Evolutionary conservation across 1,140 invertebrate species (phyloP).

Genomic region (Neodiprion pinetum): DNA sequence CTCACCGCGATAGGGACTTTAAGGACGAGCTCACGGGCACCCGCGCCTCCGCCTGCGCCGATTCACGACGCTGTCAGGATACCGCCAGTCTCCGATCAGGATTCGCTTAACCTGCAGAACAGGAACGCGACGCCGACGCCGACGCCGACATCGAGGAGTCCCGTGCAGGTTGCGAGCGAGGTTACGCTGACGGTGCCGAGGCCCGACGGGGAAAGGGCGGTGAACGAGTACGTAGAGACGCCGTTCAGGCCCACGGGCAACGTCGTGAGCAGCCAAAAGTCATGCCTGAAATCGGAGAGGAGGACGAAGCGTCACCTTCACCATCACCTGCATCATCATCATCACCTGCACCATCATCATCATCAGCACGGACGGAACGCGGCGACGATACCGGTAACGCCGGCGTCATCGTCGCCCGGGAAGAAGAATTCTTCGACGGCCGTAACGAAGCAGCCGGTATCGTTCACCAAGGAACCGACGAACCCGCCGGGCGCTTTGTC

Average conservation of each 20-base stretch:
- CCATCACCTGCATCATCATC: constrained; percentile 36
- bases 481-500: constrained; percentile 45
- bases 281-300: constrained; percentile 19
- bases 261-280: constrained; percentile 21
- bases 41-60: not conserved
- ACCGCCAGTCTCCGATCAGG: not conserved
- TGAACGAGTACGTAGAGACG: constrained; percentile 87
- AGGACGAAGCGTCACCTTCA: constrained; percentile 31
- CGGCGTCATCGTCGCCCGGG: constrained; percentile 41
- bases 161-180: constrained; percentile 39
- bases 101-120: constrained; percentile 16
- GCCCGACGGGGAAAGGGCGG: constrained; percentile 76
- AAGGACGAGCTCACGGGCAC: not conserved
- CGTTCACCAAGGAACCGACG: constrained; percentile 64
- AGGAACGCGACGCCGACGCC: constrained; percentile 16
- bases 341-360: constrained; percentile 31
- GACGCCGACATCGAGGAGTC: constrained; percentile 25
- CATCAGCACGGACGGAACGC: constrained; percentile 6
- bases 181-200: constrained; percentile 76
- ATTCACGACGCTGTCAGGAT: not conserved
- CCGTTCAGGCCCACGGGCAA: constrained; percentile 64
- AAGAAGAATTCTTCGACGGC: constrained; percentile 19
- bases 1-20: constrained; percentile 16
- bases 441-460: constrained; percentile 68
- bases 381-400: constrained; percentile 29